These are phyloP conservation scores for Hydra vulgaris DNA, from an alignment of 30 jellyfish, hydroid and myxozoan species.

Conservation along the genomic window DNA sequence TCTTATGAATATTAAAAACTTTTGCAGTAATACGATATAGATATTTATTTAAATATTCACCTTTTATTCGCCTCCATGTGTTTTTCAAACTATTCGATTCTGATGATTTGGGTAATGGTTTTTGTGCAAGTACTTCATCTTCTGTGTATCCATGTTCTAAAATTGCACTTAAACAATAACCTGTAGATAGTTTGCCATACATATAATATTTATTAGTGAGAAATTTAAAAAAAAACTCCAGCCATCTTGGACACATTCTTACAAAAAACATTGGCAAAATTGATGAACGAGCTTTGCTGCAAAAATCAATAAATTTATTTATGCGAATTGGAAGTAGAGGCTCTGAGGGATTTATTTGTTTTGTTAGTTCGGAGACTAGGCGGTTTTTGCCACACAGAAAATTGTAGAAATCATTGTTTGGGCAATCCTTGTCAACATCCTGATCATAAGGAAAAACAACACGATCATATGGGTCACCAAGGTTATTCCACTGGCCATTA, in stretches of 20 bases:
- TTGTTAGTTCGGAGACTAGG: constrained; percentile 48
- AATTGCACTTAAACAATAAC: constrained; percentile 55
- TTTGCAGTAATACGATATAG: no score
- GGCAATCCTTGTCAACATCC: constrained; percentile 49
- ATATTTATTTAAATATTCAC: constrained; percentile 9
- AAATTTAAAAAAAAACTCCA: constrained; percentile 41
- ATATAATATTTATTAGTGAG: constrained; percentile 27
- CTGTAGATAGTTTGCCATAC: constrained; percentile 57
- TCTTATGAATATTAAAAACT: neutral
- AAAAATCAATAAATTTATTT: constrained; percentile 45
- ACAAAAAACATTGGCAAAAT: constrained; percentile 52
- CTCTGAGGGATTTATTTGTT: constrained; percentile 59
- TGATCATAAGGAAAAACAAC: constrained; percentile 74
- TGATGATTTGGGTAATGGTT: constrained; percentile 47
- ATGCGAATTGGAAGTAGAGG: constrained; percentile 59
- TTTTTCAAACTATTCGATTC: constrained; percentile 36
- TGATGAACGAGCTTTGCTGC: constrained; percentile 60
- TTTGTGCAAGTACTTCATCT: constrained; percentile 43
- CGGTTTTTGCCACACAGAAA: constrained; percentile 61
- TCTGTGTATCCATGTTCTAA: constrained; percentile 55
- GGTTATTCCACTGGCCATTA: constrained; percentile 66
- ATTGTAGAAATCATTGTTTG: constrained; percentile 63
- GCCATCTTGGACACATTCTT: constrained; percentile 69
- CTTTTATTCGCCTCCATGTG: constrained; percentile 73
- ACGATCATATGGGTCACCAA: constrained; percentile 84